These are phyloP conservation scores for Pentamera pediparva DNA, from an alignment of 53 echinoderm and acorn worm genomes.

Conservation along the genomic window DNA sequence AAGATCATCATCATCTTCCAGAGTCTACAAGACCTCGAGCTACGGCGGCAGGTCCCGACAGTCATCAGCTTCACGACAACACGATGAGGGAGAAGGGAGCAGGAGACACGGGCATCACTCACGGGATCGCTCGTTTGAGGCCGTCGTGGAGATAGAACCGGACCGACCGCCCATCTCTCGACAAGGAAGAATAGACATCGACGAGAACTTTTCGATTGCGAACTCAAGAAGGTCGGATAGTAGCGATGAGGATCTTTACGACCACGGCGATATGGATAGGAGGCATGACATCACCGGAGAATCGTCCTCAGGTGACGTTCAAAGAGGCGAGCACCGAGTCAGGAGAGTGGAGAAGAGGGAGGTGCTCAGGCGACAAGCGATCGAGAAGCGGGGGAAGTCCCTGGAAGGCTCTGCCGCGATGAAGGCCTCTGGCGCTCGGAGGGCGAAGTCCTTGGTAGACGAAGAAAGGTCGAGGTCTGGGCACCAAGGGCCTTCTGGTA, in stretches of 20 bases:
- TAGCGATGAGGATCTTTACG: conserved; percentile 90
- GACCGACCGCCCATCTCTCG: conserved; percentile 10
- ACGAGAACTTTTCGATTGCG: conserved; percentile 23
- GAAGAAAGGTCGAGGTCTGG: neutral
- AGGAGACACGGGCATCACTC: conserved; percentile 14
- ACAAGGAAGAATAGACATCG: conserved; percentile 43
- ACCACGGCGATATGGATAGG: conserved; percentile 57
- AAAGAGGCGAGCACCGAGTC: neutral
- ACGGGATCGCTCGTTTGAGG: conserved; percentile 2
- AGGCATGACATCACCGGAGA: neutral
- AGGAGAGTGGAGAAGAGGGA: neutral
- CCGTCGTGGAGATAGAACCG: conserved; percentile 40
- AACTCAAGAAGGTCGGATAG: conserved; percentile 59
- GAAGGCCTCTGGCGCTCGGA: conserved; percentile 4
- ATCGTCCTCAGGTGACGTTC: neutral
- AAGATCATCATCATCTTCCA: neutral
- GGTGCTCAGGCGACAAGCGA: neutral
- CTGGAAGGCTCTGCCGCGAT: neutral
- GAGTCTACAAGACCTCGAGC: neutral
- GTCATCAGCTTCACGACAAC: conserved; percentile 20
- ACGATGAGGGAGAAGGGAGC: conserved; percentile 26
- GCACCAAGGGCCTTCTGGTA: neutral
- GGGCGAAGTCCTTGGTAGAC: neutral
- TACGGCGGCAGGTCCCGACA: neutral
- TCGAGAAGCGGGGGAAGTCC: neutral